Conservation (phyloP, 2,888 invertebrate genomes). For the Sicus ferrugineus region DNA sequence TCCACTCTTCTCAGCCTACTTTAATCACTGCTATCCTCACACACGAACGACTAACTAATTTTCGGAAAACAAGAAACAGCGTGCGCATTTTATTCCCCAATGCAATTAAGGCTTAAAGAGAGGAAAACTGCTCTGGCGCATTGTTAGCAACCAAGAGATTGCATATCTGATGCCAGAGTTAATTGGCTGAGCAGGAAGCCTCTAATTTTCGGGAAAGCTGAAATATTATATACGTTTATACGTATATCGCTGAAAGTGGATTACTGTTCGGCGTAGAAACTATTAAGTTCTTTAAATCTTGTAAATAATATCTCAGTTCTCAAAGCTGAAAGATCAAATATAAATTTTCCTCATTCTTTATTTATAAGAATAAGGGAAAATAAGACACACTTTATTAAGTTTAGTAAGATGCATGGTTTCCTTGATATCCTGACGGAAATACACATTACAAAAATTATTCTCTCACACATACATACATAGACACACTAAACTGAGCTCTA, state of each 20-base stretch:
- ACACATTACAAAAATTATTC: background rate
- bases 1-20: too few relatives aligned
- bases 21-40: background rate
- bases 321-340: background rate
- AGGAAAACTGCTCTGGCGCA: background rate
- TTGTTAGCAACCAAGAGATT: background rate
- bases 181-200: constrained; percentile 21
- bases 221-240: too few relatives aligned
- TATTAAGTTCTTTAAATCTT: too few relatives aligned
- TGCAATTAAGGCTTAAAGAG: constrained; percentile 22
- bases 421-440: too few relatives aligned
- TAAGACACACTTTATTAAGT: background rate
- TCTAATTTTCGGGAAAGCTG: too few relatives aligned
- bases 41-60: constrained; percentile 5
- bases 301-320: too few relatives aligned
- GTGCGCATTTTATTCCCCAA: constrained; percentile 22
- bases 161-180: constrained; percentile 11
- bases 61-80: constrained; percentile 9
- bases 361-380: background rate
- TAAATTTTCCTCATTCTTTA: background rate
- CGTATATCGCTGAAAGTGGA: too few relatives aligned
- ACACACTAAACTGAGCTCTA: background rate
- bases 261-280: too few relatives aligned
- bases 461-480: background rate
- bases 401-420: too few relatives aligned